phyloP scores from a whole-genome alignment of 2,797 vertebrate species.

The Sebastes matsubarae region DNA sequence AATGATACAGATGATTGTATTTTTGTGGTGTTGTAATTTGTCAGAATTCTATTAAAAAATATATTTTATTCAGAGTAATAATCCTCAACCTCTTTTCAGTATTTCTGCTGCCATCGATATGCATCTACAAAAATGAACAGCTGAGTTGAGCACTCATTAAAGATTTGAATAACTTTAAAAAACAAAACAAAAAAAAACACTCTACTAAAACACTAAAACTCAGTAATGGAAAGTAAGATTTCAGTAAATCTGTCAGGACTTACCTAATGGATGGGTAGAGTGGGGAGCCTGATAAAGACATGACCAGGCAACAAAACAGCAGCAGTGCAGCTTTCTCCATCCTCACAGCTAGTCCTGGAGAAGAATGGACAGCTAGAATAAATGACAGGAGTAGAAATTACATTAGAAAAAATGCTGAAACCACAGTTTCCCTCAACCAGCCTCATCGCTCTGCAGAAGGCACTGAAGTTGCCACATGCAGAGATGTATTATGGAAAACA shows the following conservation, averaged over 20 bases:
- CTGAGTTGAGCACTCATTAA: not conserved
- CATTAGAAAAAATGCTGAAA: conserved; percentile 67
- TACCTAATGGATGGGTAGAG: conserved; percentile 89
- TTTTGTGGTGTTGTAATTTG: not conserved
- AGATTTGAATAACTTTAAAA: conserved; percentile 6
- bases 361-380: conserved; percentile 49
- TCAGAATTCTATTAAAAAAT: not conserved
- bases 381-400: conserved; percentile 68
- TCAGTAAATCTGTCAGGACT: conserved; percentile 45
- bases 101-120: not conserved
- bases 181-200: not conserved
- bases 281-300: conserved; percentile 82
- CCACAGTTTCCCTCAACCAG: conserved; percentile 51
- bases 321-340: conserved; percentile 87
- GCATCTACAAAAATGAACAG: not conserved
- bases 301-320: conserved; percentile 85
- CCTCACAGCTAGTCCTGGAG: conserved; percentile 78
- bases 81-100: not conserved
- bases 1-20: not conserved
- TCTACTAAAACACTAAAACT: not conserved
- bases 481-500: conserved; percentile 1
- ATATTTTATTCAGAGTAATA: not conserved
- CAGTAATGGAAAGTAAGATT: not conserved
- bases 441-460: conserved; percentile 45
- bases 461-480: conserved; percentile 38